Evolutionary conservation across 1,140 invertebrate genomes (phyloP).

Genomic region (Lanistes nyassanus): DNA sequence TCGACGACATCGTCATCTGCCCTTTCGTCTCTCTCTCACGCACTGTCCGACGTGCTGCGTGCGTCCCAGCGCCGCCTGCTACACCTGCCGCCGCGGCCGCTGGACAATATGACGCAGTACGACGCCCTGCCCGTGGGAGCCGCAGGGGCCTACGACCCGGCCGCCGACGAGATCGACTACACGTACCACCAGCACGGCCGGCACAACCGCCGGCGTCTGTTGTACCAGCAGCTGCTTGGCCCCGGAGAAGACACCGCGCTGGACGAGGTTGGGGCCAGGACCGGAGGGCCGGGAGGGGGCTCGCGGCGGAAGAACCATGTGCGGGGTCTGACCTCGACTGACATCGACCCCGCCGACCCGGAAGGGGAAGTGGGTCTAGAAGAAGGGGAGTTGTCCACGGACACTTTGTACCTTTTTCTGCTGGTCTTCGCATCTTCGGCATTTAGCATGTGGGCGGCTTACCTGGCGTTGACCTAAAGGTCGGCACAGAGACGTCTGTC

Average conservation of each 20-base stretch:
- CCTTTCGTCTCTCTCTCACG: too few relatives aligned
- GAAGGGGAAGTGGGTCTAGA: background rate
- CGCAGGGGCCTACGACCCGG: constrained; percentile 15
- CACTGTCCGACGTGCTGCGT: too few relatives aligned
- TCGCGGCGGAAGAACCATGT: background rate
- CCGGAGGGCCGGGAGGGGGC: background rate
- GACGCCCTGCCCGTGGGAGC: constrained; percentile 19
- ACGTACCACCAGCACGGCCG: constrained; percentile 13
- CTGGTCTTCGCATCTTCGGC: constrained; percentile 14
- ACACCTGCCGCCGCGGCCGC: background rate
- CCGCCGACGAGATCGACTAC: constrained; percentile 24
- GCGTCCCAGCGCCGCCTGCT: background rate
- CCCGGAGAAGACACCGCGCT: background rate
- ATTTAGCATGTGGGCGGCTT: constrained; percentile 14
- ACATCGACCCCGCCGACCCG: background rate
- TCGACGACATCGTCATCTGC: background rate
- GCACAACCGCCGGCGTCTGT: constrained; percentile 3
- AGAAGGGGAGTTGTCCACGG: constrained; percentile 16
- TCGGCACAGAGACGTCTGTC: too few relatives aligned
- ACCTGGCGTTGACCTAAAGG: constrained; percentile 7
- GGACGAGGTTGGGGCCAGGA: background rate
- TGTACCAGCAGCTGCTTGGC: background rate
- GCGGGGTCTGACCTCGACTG: background rate
- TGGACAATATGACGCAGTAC: constrained; percentile 13
- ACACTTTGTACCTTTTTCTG: constrained; percentile 21